A percentile compares a stretch with the other conserved stretches of the same genome.
phyloP scores from a whole-genome alignment of 2,113 vertebrate genomes.

The Gambusia affinis region DNA sequence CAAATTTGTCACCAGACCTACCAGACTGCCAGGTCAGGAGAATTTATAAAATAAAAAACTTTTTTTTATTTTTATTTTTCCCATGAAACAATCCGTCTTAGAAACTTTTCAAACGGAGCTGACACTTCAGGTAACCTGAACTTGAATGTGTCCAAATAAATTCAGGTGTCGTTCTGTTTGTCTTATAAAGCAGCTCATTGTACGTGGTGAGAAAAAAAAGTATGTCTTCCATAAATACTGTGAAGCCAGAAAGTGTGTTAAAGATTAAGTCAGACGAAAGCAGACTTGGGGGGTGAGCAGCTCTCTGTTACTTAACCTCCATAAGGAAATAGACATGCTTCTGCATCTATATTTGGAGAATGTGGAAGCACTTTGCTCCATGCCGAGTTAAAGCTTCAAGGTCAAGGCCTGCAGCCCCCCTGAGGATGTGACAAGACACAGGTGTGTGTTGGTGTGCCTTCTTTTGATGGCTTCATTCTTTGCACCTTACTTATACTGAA shows the following conservation, averaged over 20 bases:
- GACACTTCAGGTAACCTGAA: no score
- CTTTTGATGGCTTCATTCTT: background rate
- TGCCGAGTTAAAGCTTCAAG: slow-evolving; percentile 35
- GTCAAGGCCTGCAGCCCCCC: slow-evolving; percentile 44
- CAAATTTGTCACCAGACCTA: background rate
- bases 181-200: no score
- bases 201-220: no score
- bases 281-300: slow-evolving; percentile 29
- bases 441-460: slow-evolving; percentile 12
- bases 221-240: no score
- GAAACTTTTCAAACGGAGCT: no score
- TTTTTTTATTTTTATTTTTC: no score
- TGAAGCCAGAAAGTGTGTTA: slow-evolving; percentile 32
- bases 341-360: slow-evolving; percentile 62
- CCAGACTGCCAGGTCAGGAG: no score
- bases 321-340: slow-evolving; percentile 43
- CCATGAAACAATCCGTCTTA: no score
- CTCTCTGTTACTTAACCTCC: slow-evolving; percentile 28
- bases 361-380: slow-evolving; percentile 66
- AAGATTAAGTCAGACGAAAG: slow-evolving; percentile 44
- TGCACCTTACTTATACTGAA: slow-evolving; percentile 14
- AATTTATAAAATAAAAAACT: no score
- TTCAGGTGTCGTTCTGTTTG: no score
- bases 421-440: slow-evolving; percentile 27
- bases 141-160: no score